Evolutionary conservation across 2,113 vertebrate genomes (phyloP), one percentile per base, ranked within the genome.

Genomic region (Pteruthius melanotis): DNA sequence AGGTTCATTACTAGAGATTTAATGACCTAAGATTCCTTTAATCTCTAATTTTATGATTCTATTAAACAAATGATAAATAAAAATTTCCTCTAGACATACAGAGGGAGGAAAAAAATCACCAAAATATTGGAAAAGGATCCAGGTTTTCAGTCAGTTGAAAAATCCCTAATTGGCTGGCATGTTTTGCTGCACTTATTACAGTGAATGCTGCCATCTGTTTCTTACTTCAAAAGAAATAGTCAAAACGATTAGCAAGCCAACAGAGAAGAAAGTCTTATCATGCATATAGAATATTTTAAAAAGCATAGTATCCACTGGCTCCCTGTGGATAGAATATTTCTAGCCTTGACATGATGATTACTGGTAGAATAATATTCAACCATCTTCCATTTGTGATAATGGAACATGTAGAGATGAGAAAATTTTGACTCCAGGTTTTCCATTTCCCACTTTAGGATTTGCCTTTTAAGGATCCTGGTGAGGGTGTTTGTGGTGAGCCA

Each of bases 121-220:
- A 87, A 94, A 96, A 92, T 60, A 95, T 24, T 90, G 85, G 71
- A 93, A 90, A 90, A 81, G 22, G 31, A 87, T 78, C 35, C 92
- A 90, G 79, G 31, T 78, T 96, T 96, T 91, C 72, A 97, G 88
- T 89, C 68, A 90, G 56, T 45, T 89, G 60, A 94, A 96, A 83
- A 83, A 69, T 84, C 61, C 40, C 69, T 96, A 96, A 96, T 92
- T 97, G 95, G 85, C 85, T 95, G 88, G 93, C 88, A 69, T 89
- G 94, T 87, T 96, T 94, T 93, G 64, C 79, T 90, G 83, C 85
- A 72, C 68, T 94, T 96, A 83, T 56, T 96, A 90, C 79, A 88
- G 83, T 81, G 80, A 95, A 96, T 88, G 65, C 76, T 94, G 90
- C 93, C 95, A 96, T 95, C 96, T 96, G 96, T 96, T 96, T 93